Percentiles rank a stretch among this genome's conserved stretches.
These are phyloP conservation scores for Kryptopterus vitreolus DNA, from an alignment of 2,797 vertebrate genomes.

Conservation along the genomic window DNA sequence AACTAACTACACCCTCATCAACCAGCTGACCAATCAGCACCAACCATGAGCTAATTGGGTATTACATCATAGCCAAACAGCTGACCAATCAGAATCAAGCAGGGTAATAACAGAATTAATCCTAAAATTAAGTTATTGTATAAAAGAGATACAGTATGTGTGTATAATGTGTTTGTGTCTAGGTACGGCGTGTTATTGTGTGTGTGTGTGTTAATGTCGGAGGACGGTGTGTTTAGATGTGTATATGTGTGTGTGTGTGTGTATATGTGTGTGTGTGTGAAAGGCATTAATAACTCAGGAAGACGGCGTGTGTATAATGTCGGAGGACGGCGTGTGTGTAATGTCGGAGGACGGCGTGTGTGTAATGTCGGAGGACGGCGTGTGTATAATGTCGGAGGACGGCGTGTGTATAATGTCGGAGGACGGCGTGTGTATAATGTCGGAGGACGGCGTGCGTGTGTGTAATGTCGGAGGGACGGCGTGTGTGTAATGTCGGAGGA, in stretches of 20 bases:
- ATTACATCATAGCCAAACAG: no score
- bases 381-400: no score
- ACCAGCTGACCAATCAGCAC: no score
- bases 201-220: not conserved
- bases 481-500: not conserved
- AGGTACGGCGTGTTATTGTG: no score
- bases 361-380: no score
- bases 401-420: not conserved
- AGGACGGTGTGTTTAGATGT: not conserved
- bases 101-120: not conserved
- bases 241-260: not conserved
- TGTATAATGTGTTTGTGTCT: not conserved
- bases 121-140: not conserved
- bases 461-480: not conserved
- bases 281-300: conserved; percentile 7
- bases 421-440: not conserved
- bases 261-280: not conserved
- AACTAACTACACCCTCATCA: no score
- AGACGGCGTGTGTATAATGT: not conserved
- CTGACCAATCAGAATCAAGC: no score
- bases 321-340: not conserved
- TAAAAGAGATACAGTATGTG: not conserved
- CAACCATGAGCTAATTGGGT: no score
- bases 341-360: not conserved
- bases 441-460: no score